phyloP scores from a whole-genome alignment of 2,888 invertebrate species.

The Stenotaenia linearis region DNA sequence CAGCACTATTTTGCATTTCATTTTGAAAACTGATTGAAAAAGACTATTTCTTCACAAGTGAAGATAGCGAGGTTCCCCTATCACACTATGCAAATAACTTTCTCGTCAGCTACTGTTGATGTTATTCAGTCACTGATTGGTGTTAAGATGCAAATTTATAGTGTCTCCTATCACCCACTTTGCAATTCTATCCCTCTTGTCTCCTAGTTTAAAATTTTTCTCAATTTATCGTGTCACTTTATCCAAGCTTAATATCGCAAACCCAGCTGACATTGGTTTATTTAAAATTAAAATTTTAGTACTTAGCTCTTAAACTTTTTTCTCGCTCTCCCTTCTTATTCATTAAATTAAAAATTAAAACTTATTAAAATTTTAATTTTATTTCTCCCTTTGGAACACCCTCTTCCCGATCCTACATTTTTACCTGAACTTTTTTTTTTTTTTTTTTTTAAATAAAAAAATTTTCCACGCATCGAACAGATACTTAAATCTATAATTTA shows the following conservation, averaged over 20 bases:
- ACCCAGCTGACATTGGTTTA: constrained; percentile 17
- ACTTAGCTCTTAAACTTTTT: not conserved
- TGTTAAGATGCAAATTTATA: constrained; percentile 24
- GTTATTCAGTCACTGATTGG: constrained; percentile 19
- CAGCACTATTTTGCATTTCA: not conserved
- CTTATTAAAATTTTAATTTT: constrained; percentile 24
- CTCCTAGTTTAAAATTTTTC: constrained; percentile 11
- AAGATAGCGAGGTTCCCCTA: constrained; percentile 22
- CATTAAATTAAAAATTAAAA: constrained; percentile 21
- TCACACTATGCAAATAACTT: constrained; percentile 26
- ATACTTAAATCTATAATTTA: not conserved
- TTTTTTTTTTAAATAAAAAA: not conserved
- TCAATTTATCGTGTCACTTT: constrained; percentile 14
- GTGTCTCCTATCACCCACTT: constrained; percentile 22
- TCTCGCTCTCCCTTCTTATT: not conserved
- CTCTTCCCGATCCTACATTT: not conserved
- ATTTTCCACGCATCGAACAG: not conserved
- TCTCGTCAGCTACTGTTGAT: constrained; percentile 26
- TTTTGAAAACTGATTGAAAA: constrained; percentile 26
- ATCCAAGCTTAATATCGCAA: constrained; percentile 11
- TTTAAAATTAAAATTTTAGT: constrained; percentile 12
- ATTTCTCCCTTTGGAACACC: not conserved
- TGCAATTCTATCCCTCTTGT: constrained; percentile 22
- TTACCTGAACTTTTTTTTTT: not conserved
- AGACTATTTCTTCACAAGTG: constrained; percentile 14